Conservation (phyloP, 2,797 vertebrate genomes). For the Syngnathus acus region DNA sequence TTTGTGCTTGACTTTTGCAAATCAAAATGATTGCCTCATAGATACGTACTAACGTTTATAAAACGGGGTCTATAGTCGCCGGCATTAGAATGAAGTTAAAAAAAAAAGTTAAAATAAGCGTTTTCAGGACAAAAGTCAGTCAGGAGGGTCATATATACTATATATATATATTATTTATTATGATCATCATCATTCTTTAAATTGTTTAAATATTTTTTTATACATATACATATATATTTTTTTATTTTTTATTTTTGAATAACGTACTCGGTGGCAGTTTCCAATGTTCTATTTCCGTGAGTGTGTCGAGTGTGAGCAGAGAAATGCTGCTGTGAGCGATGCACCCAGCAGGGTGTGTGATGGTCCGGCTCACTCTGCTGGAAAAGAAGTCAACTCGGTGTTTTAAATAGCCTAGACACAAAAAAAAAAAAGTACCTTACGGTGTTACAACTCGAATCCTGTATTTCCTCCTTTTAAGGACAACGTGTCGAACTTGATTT, state of each 20-base stretch:
- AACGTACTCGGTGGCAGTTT: background rate
- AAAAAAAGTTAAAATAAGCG: no score
- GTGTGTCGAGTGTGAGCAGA: background rate
- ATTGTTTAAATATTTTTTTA: no score
- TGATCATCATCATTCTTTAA: background rate
- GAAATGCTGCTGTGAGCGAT: slow-evolving; percentile 13
- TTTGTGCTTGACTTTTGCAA: background rate
- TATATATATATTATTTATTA: no score
- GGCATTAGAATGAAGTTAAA: no score
- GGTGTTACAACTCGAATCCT: slow-evolving; percentile 4
- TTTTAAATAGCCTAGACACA: background rate
- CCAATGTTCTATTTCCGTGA: background rate
- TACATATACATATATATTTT: background rate
- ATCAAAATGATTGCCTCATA: background rate
- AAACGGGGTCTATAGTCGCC: no score
- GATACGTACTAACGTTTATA: no score
- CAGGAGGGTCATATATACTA: no score
- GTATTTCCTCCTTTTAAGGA: background rate
- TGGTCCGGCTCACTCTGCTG: slow-evolving; percentile 29
- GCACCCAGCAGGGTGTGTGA: slow-evolving; percentile 36
- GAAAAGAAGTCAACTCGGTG: background rate
- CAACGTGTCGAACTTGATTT: background rate
- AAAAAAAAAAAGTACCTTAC: slow-evolving; percentile 2
- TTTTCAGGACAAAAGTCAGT: no score
- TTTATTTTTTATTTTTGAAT: no score